Conservation (phyloP, 2,888 invertebrate genomes). For the Eupelmus urozonus region DNA sequence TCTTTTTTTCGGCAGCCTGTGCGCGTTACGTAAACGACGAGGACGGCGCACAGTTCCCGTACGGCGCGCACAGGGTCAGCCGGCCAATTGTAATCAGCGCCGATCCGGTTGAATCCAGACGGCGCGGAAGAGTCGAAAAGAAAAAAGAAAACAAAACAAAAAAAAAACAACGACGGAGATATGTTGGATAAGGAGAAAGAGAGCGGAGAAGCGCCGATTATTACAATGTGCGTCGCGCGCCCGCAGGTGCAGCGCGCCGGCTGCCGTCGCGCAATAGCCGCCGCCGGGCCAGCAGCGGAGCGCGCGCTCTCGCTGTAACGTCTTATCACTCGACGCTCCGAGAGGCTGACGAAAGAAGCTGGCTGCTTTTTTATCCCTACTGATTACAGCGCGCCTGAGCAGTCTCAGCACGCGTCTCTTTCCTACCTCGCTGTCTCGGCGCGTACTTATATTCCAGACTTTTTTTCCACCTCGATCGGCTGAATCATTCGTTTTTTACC, state of each 20-base stretch:
- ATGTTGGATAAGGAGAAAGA: slow-evolving; percentile 31
- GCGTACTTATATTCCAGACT: not conserved
- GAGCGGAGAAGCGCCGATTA: slow-evolving; percentile 16
- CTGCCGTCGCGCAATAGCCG: not conserved
- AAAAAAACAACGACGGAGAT: not conserved
- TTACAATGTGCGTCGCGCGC: slow-evolving; percentile 14
- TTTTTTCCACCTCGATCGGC: not conserved
- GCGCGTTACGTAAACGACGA: slow-evolving; percentile 22
- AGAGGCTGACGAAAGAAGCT: slow-evolving; percentile 31
- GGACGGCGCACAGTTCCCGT: not conserved
- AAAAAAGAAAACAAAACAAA: slow-evolving; percentile 19
- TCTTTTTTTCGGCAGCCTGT: not conserved
- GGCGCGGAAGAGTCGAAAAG: too few species aligned
- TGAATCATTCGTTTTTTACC: not conserved
- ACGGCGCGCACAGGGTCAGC: slow-evolving; percentile 20
- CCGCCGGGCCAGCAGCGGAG: not conserved
- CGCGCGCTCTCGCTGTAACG: slow-evolving; percentile 29
- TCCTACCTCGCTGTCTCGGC: not conserved
- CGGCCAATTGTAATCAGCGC: slow-evolving; percentile 57
- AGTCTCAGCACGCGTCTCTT: not conserved
- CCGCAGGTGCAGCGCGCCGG: not conserved
- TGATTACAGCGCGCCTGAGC: not conserved
- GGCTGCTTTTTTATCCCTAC: not conserved
- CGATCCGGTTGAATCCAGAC: slow-evolving; percentile 31
- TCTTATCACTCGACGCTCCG: slow-evolving; percentile 20